Evolutionary conservation across 2,113 vertebrate genomes (phyloP).

Genomic region (Oncorhynchus nerka): DNA sequence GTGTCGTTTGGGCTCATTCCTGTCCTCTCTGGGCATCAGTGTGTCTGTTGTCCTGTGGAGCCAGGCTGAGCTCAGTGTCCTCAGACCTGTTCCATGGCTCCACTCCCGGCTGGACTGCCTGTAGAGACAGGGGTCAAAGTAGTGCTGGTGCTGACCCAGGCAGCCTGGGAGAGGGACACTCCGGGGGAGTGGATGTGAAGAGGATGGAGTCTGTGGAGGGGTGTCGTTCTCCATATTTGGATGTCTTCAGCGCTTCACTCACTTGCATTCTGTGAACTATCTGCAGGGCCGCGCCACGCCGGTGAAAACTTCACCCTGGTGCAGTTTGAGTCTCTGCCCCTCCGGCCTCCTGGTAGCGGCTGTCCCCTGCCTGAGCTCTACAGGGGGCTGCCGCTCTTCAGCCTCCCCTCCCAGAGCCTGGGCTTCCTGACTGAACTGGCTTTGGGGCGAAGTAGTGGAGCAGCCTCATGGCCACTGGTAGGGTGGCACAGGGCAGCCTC

Average conservation of each 20-base stretch:
- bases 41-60: conserved; percentile 85
- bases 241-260: conserved; percentile 79
- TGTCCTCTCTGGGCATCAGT: conserved; percentile 72
- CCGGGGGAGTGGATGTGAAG: neutral
- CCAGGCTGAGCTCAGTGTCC: conserved; percentile 63
- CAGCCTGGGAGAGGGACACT: conserved; percentile 60
- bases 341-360: conserved; percentile 23
- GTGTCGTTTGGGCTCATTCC: conserved; percentile 73
- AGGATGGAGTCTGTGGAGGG: conserved; percentile 14
- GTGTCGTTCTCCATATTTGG: conserved; percentile 39
- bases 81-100: conserved; percentile 85
- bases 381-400: conserved; percentile 74
- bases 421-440: conserved; percentile 78
- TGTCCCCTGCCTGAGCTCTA: conserved; percentile 73
- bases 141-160: conserved; percentile 82
- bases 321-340: conserved; percentile 72
- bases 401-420: conserved; percentile 78
- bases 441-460: conserved; percentile 26
- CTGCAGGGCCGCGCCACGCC: conserved; percentile 63
- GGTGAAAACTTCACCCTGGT: conserved; percentile 74
- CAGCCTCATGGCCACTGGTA: conserved; percentile 50
- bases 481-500: conserved; percentile 55
- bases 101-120: conserved; percentile 76
- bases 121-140: conserved; percentile 76
- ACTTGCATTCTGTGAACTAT: conserved; percentile 80